phyloP scores from a whole-genome alignment of 2,888 invertebrate species.

The Drosophila aldrichi region DNA sequence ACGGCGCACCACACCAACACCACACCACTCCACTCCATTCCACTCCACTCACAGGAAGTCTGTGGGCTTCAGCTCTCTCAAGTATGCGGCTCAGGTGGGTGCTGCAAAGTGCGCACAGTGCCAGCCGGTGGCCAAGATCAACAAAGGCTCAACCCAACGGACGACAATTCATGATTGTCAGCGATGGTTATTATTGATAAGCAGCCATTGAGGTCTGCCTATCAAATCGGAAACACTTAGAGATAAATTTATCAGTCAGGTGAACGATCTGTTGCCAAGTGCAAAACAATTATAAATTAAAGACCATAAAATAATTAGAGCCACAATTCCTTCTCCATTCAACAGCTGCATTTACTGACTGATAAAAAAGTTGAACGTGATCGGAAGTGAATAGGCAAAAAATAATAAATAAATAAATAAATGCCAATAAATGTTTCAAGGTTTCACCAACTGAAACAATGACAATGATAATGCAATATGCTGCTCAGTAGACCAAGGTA shows the following conservation, averaged over 20 bases:
- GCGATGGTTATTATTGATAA: conserved; percentile 33
- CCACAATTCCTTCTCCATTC: not conserved
- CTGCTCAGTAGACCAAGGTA: conserved; percentile 63
- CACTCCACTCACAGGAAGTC: conserved; percentile 67
- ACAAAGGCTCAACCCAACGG: not conserved
- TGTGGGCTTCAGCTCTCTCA: conserved; percentile 61
- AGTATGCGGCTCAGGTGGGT: conserved; percentile 60
- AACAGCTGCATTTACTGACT: conserved; percentile 25
- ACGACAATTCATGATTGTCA: conserved; percentile 18
- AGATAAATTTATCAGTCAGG: conserved; percentile 65
- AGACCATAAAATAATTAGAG: conserved; percentile 24
- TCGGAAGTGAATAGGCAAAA: conserved; percentile 58
- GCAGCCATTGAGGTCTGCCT: conserved; percentile 11
- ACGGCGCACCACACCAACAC: conserved; percentile 17
- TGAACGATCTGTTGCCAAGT: conserved; percentile 47
- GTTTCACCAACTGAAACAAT: conserved; percentile 33
- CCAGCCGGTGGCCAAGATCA: conserved; percentile 33
- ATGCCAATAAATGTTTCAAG: conserved; percentile 27
- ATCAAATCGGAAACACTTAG: conserved; percentile 66
- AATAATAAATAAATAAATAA: too few relatives aligned
- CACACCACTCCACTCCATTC: conserved; percentile 21
- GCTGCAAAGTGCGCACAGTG: conserved; percentile 47
- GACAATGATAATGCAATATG: conserved; percentile 25
- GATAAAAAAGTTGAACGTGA: conserved; percentile 41
- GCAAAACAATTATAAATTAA: conserved; percentile 69